Evolutionary conservation across 2,888 invertebrate species (phyloP), one percentile per base, ranked within the genome.

Genomic region (Nasonia oneida): DNA sequence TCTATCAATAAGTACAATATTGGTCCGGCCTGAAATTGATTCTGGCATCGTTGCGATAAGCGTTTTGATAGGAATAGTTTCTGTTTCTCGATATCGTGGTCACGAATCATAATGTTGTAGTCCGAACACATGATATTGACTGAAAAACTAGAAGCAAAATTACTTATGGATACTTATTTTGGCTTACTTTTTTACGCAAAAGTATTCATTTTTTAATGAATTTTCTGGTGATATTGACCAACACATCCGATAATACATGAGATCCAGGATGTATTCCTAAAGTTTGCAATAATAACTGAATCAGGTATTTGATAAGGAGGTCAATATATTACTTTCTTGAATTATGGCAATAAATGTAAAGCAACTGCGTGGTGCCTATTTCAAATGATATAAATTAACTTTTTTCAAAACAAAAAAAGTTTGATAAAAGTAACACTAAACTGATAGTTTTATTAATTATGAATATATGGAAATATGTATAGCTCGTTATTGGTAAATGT

Each of bases 1-100:
- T 86, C 86, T 83, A 86, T 83, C 29, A 33, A 83, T 70, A 0
- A 42, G 70, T 33, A 33, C 10, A 12, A 12, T 53, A 64, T 29
- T 75, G 1, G 8, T 61, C 57, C 57, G n/a, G 8, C 6, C 57
- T n/a, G n/a, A 0, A 23, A 14, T 53, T 64, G 18, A 74, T 81
- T 71, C 71, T 71, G 71, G 70, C 50, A n/a, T 39, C 6, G 33
- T 37, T 79, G 47, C 42, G 29, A 78, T 64, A 12, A 12, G 0
- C 12, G 33, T n/a, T 70, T 29, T 29, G 47, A 47, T 64, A 10
- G 18, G 57, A 15, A 57, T 57, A n/a, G 4, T n/a, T 57, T 5
- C 57, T 57, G 57, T 57, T 2, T 18, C 57, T 57, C 6, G 4
- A n/a, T 18, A 57, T 18, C 6, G 3, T 10, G 10, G 15, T 18